phyloP scores from a whole-genome alignment of 2,888 invertebrate species.

The Cotesia congregata region DNA sequence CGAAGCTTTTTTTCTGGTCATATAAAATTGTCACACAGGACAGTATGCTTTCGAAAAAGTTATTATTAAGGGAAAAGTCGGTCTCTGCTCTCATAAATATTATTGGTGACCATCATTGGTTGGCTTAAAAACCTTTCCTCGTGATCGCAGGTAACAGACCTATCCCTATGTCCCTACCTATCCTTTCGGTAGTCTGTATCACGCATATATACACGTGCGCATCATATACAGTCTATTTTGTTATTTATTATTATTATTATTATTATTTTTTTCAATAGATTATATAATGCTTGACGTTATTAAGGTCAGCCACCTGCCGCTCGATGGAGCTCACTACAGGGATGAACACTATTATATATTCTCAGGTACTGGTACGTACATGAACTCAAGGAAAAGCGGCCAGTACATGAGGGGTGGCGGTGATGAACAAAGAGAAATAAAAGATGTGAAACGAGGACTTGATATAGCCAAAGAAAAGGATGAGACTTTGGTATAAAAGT shows the following conservation, averaged over 20 bases:
- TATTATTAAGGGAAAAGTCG: conserved; percentile 42
- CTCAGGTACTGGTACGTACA: conserved; percentile 52
- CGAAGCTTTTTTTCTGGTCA: conserved; percentile 9
- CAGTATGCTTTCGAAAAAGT: conserved; percentile 36
- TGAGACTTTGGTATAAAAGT: conserved; percentile 43
- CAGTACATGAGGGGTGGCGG: conserved; percentile 46
- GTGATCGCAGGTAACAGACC: conserved; percentile 36
- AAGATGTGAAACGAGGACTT: conserved; percentile 62
- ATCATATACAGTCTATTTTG: conserved; percentile 29
- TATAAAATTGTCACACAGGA: conserved; percentile 14
- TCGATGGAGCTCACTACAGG: conserved; percentile 68
- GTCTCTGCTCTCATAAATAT: conserved; percentile 49
- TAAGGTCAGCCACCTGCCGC: conserved; percentile 71
- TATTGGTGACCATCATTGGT: conserved; percentile 39
- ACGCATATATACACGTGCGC: conserved; percentile 31
- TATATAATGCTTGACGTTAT: conserved; percentile 60
- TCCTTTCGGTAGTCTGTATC: conserved; percentile 31
- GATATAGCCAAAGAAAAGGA: conserved; percentile 37
- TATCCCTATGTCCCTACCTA: not conserved
- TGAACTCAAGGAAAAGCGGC: conserved; percentile 40
- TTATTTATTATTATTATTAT: conserved; percentile 29
- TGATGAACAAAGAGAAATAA: conserved; percentile 66
- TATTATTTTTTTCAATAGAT: conserved; percentile 43
- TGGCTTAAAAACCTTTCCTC: conserved; percentile 30
- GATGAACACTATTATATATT: conserved; percentile 68